Conservation (phyloP, 2,113 vertebrate species). For the Oncorhynchus gorbuscha region DNA sequence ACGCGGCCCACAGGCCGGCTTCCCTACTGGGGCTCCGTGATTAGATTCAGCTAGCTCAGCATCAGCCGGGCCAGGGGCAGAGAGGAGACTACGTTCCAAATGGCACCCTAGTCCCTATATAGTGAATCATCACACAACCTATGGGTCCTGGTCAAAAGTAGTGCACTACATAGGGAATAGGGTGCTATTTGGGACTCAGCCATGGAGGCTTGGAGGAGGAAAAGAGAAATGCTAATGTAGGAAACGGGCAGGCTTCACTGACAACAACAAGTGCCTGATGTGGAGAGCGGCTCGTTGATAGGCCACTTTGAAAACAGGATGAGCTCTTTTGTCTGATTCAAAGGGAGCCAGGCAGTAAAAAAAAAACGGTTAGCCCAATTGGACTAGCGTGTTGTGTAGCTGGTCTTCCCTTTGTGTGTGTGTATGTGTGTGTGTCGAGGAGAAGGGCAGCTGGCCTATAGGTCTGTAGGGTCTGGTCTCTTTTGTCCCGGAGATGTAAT, state of each 20-base stretch:
- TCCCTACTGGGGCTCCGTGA: background rate
- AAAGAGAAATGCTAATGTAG: conserved; percentile 4
- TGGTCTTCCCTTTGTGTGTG: conserved; percentile 8
- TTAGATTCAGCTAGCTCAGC: background rate
- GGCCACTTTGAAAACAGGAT: conserved; percentile 15
- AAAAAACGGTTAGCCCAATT: conserved; percentile 27
- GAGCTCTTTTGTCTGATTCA: conserved; percentile 21
- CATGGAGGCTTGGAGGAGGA: background rate
- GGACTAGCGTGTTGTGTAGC: conserved; percentile 25
- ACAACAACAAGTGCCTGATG: conserved; percentile 7
- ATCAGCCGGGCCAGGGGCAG: background rate
- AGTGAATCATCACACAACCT: no score
- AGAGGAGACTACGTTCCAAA: background rate
- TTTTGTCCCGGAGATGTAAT: background rate
- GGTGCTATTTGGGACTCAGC: no score
- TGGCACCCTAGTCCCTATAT: no score
- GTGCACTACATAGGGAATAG: no score
- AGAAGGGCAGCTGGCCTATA: conserved; percentile 18
- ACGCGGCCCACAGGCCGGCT: background rate
- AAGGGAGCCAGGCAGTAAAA: conserved; percentile 18
- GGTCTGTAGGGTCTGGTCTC: background rate
- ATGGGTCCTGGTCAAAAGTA: no score
- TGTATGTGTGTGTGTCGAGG: background rate
- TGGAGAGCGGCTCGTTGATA: conserved; percentile 25
- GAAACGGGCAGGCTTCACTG: conserved; percentile 6